A percentile compares a stretch with the other conserved stretches of the same genome.
Conservation (phyloP, 92 coral and sea anemone genomes). For the Phenganax subtilis region DNA sequence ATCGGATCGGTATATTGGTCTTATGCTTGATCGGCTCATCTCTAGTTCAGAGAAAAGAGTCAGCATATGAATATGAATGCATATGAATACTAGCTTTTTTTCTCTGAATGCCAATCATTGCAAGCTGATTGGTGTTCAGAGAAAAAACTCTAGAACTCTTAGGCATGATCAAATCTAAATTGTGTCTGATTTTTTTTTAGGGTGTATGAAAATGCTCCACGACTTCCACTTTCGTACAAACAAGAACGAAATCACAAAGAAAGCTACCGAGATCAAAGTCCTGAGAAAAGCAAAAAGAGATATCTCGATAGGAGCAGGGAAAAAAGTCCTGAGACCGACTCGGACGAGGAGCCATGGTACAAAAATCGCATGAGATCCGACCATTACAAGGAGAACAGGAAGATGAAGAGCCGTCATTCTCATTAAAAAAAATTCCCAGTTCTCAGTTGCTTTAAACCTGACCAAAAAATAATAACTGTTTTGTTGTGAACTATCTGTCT, state of each 20-base stretch:
- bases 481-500: too few species aligned
- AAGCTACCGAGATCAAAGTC: background rate
- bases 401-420: background rate
- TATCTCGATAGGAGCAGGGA: background rate
- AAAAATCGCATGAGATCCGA: slow-evolving; percentile 27
- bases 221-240: slow-evolving; percentile 24
- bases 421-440: too few species aligned
- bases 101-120: too few species aligned
- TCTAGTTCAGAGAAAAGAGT: too few species aligned
- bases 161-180: background rate
- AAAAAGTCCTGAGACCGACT: background rate
- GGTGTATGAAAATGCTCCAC: slow-evolving; percentile 38
- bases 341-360: slow-evolving; percentile 28
- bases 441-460: too few species aligned
- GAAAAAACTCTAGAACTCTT: too few species aligned
- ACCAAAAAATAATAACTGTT: too few species aligned
- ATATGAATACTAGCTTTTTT: too few species aligned
- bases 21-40: too few species aligned
- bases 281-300: background rate
- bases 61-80: too few species aligned
- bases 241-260: background rate
- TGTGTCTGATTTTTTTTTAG: background rate
- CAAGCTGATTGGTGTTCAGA: too few species aligned
- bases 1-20: too few species aligned
- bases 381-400: slow-evolving; percentile 12